Base-by-base conservation (phyloP, 2,797 vertebrate species). In the Hyperoplus lanceolatus region DNA sequence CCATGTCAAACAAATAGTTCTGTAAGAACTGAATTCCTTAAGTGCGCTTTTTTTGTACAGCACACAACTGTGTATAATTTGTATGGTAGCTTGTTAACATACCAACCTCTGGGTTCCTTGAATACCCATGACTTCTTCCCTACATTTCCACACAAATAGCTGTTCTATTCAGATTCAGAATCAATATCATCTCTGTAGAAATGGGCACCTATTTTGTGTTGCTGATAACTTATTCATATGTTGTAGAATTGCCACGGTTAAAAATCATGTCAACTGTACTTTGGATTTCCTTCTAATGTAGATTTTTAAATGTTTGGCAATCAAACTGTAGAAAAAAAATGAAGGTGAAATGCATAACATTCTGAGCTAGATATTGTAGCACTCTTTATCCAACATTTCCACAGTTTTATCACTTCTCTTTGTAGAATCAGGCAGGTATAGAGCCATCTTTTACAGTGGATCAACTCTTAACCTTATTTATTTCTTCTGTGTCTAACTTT, bases 1-100 rank as follows among this genome's bases (percentile, higher is more conserved):
- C 51, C 41, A 41, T 29, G 70, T 59, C 73, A 18, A 77, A 73
- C 61, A 72, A 82, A 86, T 65, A 74, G 55, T 73, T 50, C 69
- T 18, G 45, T 70, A 61, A 59, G n/a, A 43, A 62, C 41, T n/a
- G 36, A 60, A 66, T 9, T 50, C 57, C 43, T 21, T 9, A 2
- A 15, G 12, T 41, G 13, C 53, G 54, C 53, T 36, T 56, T 61
- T 55, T n/a, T 7, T 41, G 14, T 16, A 21, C 62, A 21, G 71
- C 16, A 16, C 29, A 39, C 36, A 50, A 58, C 38, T 63, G 59
- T 6, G 6, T 15, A 15, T 18, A 16, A 7, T 36, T 48, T 42
- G 0, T 57, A 50, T 59, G 10, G 46, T 21, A 15, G 18, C 50
- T 54, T 0, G 29, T 36, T 6, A 49, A n/a, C 8, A 38, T 16